phyloP scores from a whole-genome alignment of 2,797 vertebrate genomes.

The Antennarius maculatus region DNA sequence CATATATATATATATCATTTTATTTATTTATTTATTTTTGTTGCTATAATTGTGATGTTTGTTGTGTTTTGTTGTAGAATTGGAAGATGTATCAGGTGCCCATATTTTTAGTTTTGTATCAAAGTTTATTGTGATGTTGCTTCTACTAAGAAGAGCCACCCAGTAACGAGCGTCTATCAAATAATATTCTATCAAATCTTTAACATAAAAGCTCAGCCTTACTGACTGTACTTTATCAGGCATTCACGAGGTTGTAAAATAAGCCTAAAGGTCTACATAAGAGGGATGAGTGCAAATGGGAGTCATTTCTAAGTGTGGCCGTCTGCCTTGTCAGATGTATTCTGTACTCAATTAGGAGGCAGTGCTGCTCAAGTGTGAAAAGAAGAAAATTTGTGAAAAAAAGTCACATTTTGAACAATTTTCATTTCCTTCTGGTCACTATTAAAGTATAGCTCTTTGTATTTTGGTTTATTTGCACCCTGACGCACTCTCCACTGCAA shows the following conservation, averaged over 20 bases:
- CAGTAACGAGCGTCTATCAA: too few species aligned
- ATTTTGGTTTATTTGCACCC: slow-evolving; percentile 16
- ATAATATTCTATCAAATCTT: slow-evolving; percentile 23
- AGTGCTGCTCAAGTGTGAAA: slow-evolving; percentile 30
- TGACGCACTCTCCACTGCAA: background rate
- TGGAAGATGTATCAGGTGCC: too few species aligned
- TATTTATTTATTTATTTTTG: too few species aligned
- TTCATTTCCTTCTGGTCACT: slow-evolving; percentile 8
- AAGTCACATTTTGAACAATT: slow-evolving; percentile 32
- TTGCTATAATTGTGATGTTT: too few species aligned
- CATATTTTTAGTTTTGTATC: too few species aligned
- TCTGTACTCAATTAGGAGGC: slow-evolving; percentile 26
- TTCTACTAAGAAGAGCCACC: background rate
- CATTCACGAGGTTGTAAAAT: slow-evolving; percentile 14
- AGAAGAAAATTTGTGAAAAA: slow-evolving; percentile 27
- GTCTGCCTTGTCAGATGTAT: slow-evolving; percentile 35
- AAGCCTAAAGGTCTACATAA: slow-evolving; percentile 44
- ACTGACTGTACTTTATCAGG: slow-evolving; percentile 1
- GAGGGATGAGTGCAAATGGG: slow-evolving; percentile 27
- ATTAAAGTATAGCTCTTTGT: slow-evolving; percentile 10
- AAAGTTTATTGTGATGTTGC: too few species aligned
- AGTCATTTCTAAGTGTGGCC: slow-evolving; percentile 31
- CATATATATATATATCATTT: too few species aligned
- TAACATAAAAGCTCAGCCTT: slow-evolving; percentile 30
- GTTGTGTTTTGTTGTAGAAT: too few species aligned